Conservation (phyloP, 2,888 invertebrate genomes). For the Luperina testacea region DNA sequence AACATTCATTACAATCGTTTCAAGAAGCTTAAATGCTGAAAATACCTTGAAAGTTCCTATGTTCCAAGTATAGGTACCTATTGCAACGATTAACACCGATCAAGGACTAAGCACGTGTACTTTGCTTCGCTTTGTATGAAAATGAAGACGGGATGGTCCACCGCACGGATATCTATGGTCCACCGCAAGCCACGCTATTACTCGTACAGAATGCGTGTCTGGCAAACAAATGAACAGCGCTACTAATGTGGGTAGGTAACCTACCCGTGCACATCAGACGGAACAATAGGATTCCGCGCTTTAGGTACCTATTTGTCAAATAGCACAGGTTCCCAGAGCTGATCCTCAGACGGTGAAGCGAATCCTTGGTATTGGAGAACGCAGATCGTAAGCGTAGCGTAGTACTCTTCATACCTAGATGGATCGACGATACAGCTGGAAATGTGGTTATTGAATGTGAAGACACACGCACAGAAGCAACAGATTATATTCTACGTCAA, state of each 20-base stretch:
- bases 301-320: background rate
- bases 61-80: background rate
- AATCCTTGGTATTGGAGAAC: background rate
- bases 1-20: constrained; percentile 32
- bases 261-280: background rate
- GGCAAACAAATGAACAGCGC: background rate
- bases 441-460: background rate
- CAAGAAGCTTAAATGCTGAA: background rate
- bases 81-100: background rate
- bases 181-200: background rate
- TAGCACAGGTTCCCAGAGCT: background rate
- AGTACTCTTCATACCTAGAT: background rate
- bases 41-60: constrained; percentile 1
- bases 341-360: background rate
- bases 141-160: background rate
- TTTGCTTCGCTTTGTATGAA: background rate
- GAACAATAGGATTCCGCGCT: background rate
- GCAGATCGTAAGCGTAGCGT: background rate
- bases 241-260: background rate
- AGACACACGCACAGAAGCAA: background rate
- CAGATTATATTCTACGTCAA: background rate
- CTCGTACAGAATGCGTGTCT: background rate
- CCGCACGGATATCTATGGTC: too few relatives aligned
- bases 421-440: background rate
- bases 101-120: background rate